Percentiles rank a stretch among this genome's conserved stretches.
phyloP scores from a whole-genome alignment of 2,113 vertebrate species.

The Paradoxurus hermaphroditus region DNA sequence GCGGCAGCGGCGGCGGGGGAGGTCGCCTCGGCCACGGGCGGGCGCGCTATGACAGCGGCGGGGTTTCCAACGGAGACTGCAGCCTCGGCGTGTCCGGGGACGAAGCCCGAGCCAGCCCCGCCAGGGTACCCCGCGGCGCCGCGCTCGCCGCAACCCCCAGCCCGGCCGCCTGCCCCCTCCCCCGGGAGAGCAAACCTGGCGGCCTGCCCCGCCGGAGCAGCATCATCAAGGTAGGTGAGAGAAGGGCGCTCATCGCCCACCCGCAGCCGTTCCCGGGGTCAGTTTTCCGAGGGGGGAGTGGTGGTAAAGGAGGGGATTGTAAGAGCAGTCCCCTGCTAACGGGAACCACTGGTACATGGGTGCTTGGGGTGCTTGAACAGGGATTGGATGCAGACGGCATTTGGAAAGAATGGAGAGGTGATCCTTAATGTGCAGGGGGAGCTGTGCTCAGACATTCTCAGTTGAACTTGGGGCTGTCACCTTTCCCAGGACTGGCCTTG shows the following conservation, averaged over 20 bases:
- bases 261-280: neutral
- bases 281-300: neutral
- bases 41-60: slow-evolving; percentile 82
- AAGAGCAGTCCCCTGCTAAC: neutral
- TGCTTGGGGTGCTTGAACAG: neutral
- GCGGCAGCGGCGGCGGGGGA: slow-evolving; percentile 62
- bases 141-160: slow-evolving; percentile 48
- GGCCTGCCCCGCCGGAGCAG: slow-evolving; percentile 95
- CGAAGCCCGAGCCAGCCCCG: slow-evolving; percentile 82
- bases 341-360: neutral
- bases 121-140: slow-evolving; percentile 68
- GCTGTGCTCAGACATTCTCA: slow-evolving; percentile 2
- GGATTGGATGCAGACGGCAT: neutral
- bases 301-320: neutral
- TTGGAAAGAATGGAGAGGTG: slow-evolving; percentile 44
- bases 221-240: slow-evolving; percentile 94
- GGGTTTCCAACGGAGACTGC: slow-evolving; percentile 93
- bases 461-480: slow-evolving; percentile 55
- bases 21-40: slow-evolving; percentile 79
- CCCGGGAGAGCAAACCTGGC: slow-evolving; percentile 86
- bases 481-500: slow-evolving; percentile 24
- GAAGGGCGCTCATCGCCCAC: slow-evolving; percentile 6
- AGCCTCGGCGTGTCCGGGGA: slow-evolving; percentile 80
- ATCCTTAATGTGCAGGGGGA: neutral
- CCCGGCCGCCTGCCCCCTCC: slow-evolving; percentile 49